These are phyloP conservation scores for Xestoiulus laeticollis DNA, from an alignment of 2,888 invertebrate species.

Conservation along the genomic window DNA sequence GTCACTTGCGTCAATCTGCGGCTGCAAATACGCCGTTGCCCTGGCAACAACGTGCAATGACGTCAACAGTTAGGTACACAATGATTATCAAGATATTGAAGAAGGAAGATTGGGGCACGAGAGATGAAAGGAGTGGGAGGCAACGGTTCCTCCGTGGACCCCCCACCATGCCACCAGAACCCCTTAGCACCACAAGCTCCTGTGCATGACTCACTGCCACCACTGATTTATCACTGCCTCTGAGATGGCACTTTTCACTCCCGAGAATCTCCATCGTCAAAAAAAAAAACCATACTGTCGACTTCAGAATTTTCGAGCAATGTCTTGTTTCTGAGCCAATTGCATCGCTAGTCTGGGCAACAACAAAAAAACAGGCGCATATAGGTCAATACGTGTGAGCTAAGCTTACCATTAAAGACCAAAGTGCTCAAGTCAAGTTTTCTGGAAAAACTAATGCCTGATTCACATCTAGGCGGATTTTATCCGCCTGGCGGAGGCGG, in stretches of 20 bases:
- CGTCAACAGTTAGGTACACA: conserved; percentile 53
- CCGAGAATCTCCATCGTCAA: background rate
- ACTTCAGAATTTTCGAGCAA: background rate
- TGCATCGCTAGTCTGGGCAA: too few relatives aligned
- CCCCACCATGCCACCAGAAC: too few relatives aligned
- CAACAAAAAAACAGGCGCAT: background rate
- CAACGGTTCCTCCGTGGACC: background rate
- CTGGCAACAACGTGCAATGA: conserved; percentile 52
- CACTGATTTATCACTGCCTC: background rate
- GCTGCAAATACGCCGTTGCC: conserved; percentile 51
- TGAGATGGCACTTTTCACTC: background rate
- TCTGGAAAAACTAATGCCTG: background rate
- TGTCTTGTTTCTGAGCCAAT: background rate
- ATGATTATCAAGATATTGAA: conserved; percentile 53
- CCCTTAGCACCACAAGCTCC: background rate
- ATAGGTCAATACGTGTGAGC: background rate
- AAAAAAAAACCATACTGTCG: background rate
- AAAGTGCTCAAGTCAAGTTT: too few relatives aligned
- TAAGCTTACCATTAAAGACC: background rate
- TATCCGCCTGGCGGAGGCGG: too few relatives aligned
- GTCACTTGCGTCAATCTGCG: conserved; percentile 53
- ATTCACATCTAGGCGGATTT: too few relatives aligned
- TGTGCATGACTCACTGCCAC: background rate
- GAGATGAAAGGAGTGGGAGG: conserved; percentile 43
- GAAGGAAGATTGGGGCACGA: conserved; percentile 47